These are phyloP conservation scores for Sweltsa coloradensis DNA, from an alignment of 1,140 invertebrate species.

Conservation along the genomic window DNA sequence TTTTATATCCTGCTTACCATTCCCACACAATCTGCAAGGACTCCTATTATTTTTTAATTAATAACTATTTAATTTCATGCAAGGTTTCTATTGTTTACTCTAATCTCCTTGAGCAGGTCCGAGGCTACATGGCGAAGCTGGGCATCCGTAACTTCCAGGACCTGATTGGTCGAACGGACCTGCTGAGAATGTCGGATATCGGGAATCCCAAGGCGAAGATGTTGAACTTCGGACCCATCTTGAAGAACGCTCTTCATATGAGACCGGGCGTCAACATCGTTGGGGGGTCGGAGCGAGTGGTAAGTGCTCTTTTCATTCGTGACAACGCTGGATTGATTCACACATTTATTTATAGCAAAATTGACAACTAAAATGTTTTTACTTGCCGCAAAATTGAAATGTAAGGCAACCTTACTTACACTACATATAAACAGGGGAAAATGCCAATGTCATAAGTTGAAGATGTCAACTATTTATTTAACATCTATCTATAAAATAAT, in stretches of 20 bases:
- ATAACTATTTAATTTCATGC: constrained; percentile 11
- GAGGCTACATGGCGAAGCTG: constrained; percentile 77
- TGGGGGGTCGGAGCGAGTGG: constrained; percentile 70
- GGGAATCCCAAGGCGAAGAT: constrained; percentile 67
- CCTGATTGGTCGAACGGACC: constrained; percentile 86
- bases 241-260: constrained; percentile 82
- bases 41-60: constrained; percentile 5
- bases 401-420: no score
- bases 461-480: no score
- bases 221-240: constrained; percentile 71
- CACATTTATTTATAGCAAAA: no score
- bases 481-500: no score
- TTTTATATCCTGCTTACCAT: constrained; percentile 9
- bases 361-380: no score
- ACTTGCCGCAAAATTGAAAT: no score
- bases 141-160: constrained; percentile 87
- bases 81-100: constrained; percentile 15
- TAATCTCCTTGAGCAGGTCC: no score
- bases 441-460: no score
- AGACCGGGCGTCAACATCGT: constrained; percentile 80
- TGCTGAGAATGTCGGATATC: constrained; percentile 50
- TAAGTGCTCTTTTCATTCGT: constrained; percentile 17
- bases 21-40: no score
- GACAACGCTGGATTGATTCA: no score
- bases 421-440: no score